phyloP scores from a whole-genome alignment of 2,888 invertebrate genomes.

The Trichopria drosophilae region DNA sequence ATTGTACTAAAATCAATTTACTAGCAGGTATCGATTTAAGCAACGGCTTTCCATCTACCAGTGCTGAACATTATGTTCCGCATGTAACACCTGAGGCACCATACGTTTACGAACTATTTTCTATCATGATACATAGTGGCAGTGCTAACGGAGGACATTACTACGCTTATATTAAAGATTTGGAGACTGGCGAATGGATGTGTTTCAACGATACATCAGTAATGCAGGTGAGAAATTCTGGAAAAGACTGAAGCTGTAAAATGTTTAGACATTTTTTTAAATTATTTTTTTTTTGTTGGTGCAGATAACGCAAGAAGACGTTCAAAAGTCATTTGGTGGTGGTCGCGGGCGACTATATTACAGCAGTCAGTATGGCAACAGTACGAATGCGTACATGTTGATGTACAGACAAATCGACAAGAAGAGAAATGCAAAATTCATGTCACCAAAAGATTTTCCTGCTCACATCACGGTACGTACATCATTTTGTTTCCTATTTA shows the following conservation, averaged over 20 bases:
- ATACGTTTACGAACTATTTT: conserved; percentile 82
- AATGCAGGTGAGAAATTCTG: conserved; percentile 62
- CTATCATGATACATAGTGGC: conserved; percentile 90
- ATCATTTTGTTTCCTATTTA: background rate
- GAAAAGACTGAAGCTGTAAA: background rate
- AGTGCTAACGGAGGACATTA: conserved; percentile 90
- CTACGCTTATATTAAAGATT: conserved; percentile 87
- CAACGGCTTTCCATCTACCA: conserved; percentile 53
- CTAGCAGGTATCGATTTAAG: conserved; percentile 65
- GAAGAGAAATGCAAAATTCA: conserved; percentile 66
- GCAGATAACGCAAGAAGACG: conserved; percentile 78
- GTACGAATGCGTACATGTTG: conserved; percentile 88
- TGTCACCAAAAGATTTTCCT: conserved; percentile 73
- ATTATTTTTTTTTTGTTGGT: conserved; percentile 6
- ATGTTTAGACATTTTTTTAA: background rate
- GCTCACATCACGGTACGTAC: conserved; percentile 65
- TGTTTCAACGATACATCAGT: conserved; percentile 89
- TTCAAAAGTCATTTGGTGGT: conserved; percentile 81
- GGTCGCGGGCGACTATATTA: conserved; percentile 67
- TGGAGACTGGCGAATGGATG: conserved; percentile 75
- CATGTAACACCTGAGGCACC: conserved; percentile 65
- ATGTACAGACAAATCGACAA: conserved; percentile 81
- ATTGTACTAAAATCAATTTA: too few species aligned
- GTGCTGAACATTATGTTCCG: conserved; percentile 56
- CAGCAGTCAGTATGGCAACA: conserved; percentile 75